phyloP scores from a whole-genome alignment of 1,140 invertebrate genomes.

The Leptopilina clavipes region DNA sequence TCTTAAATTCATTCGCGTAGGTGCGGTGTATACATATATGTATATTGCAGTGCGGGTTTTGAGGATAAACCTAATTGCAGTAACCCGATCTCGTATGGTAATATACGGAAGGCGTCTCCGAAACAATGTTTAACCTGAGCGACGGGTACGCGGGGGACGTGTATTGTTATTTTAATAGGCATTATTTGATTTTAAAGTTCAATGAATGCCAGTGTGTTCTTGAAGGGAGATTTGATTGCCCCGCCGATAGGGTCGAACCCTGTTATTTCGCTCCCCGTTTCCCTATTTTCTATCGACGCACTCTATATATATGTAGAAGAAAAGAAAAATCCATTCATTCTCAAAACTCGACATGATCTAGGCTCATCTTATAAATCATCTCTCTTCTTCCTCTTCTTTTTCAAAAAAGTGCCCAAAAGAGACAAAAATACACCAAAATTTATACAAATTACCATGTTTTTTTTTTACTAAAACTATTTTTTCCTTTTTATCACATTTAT shows the following conservation, averaged over 20 bases:
- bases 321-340: slow-evolving; percentile 44
- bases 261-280: slow-evolving; percentile 68
- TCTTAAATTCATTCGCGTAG: slow-evolving; percentile 48
- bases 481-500: too few relatives aligned
- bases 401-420: too few relatives aligned
- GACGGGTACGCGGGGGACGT: slow-evolving; percentile 63
- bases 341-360: slow-evolving; percentile 1
- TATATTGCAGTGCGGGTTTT: slow-evolving; percentile 40
- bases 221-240: slow-evolving; percentile 73
- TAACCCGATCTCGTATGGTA: slow-evolving; percentile 75
- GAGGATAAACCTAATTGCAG: slow-evolving; percentile 72
- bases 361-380: slow-evolving; percentile 15
- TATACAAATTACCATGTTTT: too few relatives aligned
- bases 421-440: too few relatives aligned
- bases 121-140: slow-evolving; percentile 74
- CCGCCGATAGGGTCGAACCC: slow-evolving; percentile 70
- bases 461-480: too few relatives aligned
- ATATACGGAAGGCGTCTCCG: slow-evolving; percentile 62
- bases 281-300: slow-evolving; percentile 60
- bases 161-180: slow-evolving; percentile 76
- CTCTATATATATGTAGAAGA: slow-evolving; percentile 44
- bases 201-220: slow-evolving; percentile 71
- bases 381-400: too few relatives aligned
- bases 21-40: slow-evolving; percentile 60
- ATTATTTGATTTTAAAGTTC: slow-evolving; percentile 76